Conservation (phyloP, 64 coral and sea anemone genomes). For the Orbicella faveolata region DNA sequence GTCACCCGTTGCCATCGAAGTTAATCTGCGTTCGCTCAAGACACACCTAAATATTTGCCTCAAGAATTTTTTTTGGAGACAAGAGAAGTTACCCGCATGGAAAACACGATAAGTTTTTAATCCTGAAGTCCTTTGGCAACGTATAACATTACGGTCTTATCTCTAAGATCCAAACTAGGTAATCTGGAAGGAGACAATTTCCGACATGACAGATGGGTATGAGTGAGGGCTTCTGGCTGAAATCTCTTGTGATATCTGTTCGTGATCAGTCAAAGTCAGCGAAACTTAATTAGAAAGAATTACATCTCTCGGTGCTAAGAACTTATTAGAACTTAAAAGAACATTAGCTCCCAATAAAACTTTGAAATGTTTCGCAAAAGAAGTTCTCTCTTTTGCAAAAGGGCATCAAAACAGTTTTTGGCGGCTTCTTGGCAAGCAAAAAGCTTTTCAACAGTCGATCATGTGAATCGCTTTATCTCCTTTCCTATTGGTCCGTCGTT, state of each 20-base stretch:
- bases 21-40: background rate
- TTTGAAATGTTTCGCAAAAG: background rate
- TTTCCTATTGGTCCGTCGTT: background rate
- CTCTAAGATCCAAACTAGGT: constrained; percentile 19
- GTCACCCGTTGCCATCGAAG: background rate
- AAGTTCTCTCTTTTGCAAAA: background rate
- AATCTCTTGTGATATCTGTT: background rate
- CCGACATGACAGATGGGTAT: constrained; percentile 17
- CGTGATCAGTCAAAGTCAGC: background rate
- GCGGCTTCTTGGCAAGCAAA: background rate
- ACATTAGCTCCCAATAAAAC: background rate
- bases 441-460: background rate
- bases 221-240: background rate
- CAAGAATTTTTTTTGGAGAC: background rate
- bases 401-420: background rate
- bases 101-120: constrained; percentile 26
- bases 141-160: constrained; percentile 41
- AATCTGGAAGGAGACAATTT: constrained; percentile 16
- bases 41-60: background rate
- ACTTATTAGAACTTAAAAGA: background rate
- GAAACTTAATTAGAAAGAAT: constrained; percentile 16
- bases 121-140: constrained; percentile 11
- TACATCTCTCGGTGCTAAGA: background rate
- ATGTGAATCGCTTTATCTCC: background rate
- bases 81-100: background rate